A percentile compares a stretch with the other conserved stretches of the same genome.
Evolutionary conservation across 2,797 vertebrate genomes (phyloP).

Genomic region (Anableps anableps): DNA sequence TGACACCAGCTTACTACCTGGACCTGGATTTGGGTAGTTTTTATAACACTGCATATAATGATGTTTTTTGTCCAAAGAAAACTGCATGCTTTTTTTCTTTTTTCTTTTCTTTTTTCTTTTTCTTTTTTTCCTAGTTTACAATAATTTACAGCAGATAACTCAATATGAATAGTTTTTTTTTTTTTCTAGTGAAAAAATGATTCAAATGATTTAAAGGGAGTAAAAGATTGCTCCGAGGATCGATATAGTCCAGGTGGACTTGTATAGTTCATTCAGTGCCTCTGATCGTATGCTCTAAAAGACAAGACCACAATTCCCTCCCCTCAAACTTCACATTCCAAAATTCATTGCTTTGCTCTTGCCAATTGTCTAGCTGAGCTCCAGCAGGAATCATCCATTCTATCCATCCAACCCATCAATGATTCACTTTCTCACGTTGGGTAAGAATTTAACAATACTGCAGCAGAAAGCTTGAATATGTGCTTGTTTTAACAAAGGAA

Average conservation of each 20-base stretch:
- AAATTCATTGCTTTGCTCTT: conserved; percentile 53
- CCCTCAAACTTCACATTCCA: conserved; percentile 45
- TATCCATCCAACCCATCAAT: conserved; percentile 50
- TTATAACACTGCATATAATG: neutral
- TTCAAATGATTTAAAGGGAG: neutral
- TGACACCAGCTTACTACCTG: neutral
- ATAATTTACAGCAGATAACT: neutral
- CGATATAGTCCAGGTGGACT: too few species aligned
- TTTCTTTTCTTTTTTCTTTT: conserved; percentile 4
- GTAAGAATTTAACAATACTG: conserved; percentile 45
- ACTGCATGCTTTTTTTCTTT: conserved; percentile 21
- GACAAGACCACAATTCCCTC: conserved; percentile 22
- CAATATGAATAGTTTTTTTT: neutral
- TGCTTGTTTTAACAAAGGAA: neutral
- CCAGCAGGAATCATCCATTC: conserved; percentile 43
- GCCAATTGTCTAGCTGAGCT: conserved; percentile 49
- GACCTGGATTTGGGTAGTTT: neutral
- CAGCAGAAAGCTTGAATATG: conserved; percentile 15
- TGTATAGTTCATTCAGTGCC: conserved; percentile 50
- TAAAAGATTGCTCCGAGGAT: too few species aligned
- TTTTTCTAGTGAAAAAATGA: conserved; percentile 8
- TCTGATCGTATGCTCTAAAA: conserved; percentile 49
- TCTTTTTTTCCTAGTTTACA: neutral
- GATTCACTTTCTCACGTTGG: conserved; percentile 48
- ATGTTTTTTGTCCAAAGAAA: conserved; percentile 14